Evolutionary conservation across 2,888 invertebrate genomes (phyloP), one percentile per base, ranked within the genome.

Genomic region (Epistrophe grossulariae): DNA sequence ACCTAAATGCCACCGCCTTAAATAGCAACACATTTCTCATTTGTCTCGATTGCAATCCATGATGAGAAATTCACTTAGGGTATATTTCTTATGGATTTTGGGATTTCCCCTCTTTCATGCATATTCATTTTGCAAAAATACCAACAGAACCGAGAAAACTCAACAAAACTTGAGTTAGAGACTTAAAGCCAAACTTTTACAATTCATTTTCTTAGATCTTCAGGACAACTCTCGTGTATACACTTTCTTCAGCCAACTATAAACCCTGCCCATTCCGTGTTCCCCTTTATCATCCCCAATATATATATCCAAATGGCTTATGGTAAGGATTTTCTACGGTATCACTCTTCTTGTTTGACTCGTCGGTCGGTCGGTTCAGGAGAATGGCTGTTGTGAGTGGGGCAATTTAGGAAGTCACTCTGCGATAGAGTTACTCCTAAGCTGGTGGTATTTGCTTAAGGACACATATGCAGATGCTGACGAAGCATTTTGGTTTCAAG

Each of bases 401-500:
- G 68, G 59, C 77, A 84, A 72, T 84, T 81, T 72, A 55, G 77
- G 72, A 83, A 79, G 72, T 73, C 79, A 59, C 79, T 70, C 70
- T 57, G 19, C 60, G 57, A 82, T 71, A 64, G 78, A 81, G 77
- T 77, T 72, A 66, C 72, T 60, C 72, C 40, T 77, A 80, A 76
- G 72, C 77, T 74, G 43, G 43, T 52, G 73, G 74, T 64, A 78
- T 73, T 74, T 70, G 43, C 48, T 57, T 11, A 48, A 43, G 57
- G 78, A 73, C 82, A 85, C 82, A 82, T 82, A 82, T 85, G 85
- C 85, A 82, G 81, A 85, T 81, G 76, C 84, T 80, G 77, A 73
- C 70, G 82, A 78, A 85, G 73, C 52, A 64, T 59, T 77, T 81
- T 60, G 55, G 40, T 73, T 74, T 73, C 52, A 66, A 80, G 50